Evolutionary conservation across 2,888 invertebrate genomes (phyloP), one percentile per base, ranked within the genome.

Genomic region (Calameuta pallipes): DNA sequence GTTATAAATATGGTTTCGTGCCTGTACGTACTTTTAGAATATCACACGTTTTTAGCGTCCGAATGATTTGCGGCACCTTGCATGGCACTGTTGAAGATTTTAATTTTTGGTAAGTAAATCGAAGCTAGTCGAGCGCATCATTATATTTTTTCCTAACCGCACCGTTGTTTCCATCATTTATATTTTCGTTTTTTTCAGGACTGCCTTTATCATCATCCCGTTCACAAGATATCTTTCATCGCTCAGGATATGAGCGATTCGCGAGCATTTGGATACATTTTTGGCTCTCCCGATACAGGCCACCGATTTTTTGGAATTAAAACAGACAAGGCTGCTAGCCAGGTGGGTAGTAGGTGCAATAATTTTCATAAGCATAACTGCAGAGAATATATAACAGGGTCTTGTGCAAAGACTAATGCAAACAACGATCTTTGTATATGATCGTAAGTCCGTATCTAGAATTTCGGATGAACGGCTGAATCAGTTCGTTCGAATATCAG

Each of bases 271-370:
- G 99, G 99, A 4, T 99, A 99, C 90, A 98, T 99, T 87, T 99
- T 97, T 92, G 99, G 99, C 9, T 97, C 98, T 4, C 98, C 98
- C 0, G 98, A 98, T 90, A 98, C 97, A 76, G 98, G 98, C 0
- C 99, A 99, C 93, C 94, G 98, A 83, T 99, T 99, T 93, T 99
- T 98, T 93, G 99, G 98, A 80, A 99, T 99, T 89, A 99, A 99
- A 94, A 99, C 99, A 87, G 99, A 98, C 92, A 98, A 98, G 92
- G 97, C 98, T 83, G 98, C 98, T 89, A 97, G 96, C 93, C 98
- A 96, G 95, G 97, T 96, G 92, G 93, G 91, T 41, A 41, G 23
- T 41, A 23, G 41, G 23, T 41, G 6, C 1, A 23, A 41, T 41
- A 41, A 23, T 4, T 41, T 41, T 41, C 9, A 41, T 23, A 41